A percentile compares a stretch with the other conserved stretches of the same genome.
Conservation (phyloP, 2,113 vertebrate species). For the Actenoides hombroni region DNA sequence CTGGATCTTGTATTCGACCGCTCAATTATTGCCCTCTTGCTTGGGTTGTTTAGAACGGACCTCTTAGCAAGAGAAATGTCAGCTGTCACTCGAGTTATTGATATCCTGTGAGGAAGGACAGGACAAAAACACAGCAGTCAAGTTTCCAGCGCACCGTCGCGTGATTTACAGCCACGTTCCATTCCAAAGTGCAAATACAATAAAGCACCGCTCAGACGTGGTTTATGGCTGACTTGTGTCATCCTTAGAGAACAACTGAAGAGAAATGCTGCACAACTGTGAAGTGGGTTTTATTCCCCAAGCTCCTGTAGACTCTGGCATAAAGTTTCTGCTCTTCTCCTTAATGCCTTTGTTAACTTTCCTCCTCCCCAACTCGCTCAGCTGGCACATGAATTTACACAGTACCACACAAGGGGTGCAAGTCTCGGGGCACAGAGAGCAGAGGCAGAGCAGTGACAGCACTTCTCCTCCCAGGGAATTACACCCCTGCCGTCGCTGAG, state of each 20-base stretch:
- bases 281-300: background rate
- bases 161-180: conserved; percentile 4
- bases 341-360: background rate
- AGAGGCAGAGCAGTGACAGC: background rate
- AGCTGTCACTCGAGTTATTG: conserved; percentile 97
- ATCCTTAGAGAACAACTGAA: background rate
- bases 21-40: conserved; percentile 97
- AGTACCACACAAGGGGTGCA: accelerated
- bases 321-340: background rate
- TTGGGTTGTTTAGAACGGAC: conserved; percentile 97
- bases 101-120: conserved; percentile 86
- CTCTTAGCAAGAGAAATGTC: conserved; percentile 99
- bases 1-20: conserved; percentile 95
- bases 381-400: background rate
- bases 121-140: conserved; percentile 24
- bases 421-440: background rate
- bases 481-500: background rate
- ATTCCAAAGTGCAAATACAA: background rate
- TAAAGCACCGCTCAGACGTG: background rate
- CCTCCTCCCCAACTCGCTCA: background rate
- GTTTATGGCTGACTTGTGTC: background rate
- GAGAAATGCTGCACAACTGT: background rate
- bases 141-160: background rate
- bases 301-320: background rate
- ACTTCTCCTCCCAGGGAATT: background rate